phyloP scores from a whole-genome alignment of 1,140 invertebrate species.

The Cyrtorhinus lividipennis region DNA sequence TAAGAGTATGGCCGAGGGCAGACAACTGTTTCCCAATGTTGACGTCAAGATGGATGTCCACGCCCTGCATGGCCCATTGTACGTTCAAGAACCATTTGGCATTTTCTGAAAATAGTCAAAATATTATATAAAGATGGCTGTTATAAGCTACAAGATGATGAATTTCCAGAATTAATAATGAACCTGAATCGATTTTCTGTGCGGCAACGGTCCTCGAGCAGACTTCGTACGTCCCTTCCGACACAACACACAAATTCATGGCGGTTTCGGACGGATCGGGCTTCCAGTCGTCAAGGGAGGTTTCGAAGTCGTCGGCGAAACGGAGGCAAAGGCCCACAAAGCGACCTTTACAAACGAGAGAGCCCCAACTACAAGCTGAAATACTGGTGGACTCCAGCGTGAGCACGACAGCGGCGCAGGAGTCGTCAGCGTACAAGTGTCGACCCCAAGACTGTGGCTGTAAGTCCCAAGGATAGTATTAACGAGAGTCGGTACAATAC shows the following conservation, averaged over 20 bases:
- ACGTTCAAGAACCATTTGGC: conserved; percentile 98
- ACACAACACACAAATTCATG: conserved; percentile 92
- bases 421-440: conserved; percentile 55
- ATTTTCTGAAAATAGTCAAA: conserved; percentile 45
- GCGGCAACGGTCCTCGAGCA: conserved; percentile 79
- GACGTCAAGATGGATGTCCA: conserved; percentile 91
- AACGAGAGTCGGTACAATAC: no score
- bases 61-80: conserved; percentile 98
- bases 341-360: conserved; percentile 56
- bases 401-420: conserved; percentile 78
- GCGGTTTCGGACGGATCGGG: conserved; percentile 62
- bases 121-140: conserved; percentile 2
- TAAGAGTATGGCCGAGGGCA: conserved; percentile 84
- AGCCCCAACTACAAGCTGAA: conserved; percentile 64
- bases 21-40: conserved; percentile 92
- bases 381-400: conserved; percentile 90
- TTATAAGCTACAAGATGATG: background rate
- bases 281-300: conserved; percentile 93
- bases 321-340: conserved; percentile 78
- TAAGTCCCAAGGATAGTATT: no score
- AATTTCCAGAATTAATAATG: background rate
- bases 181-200: conserved; percentile 47
- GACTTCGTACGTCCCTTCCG: conserved; percentile 95
- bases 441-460: conserved; percentile 37
- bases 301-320: conserved; percentile 94